These are phyloP conservation scores for Asarcornis scutulata DNA, from an alignment of 2,113 vertebrate species.

Conservation along the genomic window DNA sequence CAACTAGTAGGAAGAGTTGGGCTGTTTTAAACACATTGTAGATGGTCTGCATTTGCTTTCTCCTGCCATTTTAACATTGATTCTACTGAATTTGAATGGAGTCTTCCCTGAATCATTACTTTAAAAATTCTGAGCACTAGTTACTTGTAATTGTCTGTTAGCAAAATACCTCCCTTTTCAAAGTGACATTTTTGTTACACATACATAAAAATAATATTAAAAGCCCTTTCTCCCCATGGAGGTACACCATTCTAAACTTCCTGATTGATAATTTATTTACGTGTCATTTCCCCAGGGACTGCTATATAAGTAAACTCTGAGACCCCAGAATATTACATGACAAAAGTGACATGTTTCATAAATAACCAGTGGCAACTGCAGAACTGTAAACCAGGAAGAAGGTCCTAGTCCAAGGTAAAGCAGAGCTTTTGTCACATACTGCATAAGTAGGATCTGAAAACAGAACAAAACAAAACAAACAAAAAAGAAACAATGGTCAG, in stretches of 20 bases:
- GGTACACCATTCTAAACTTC: not conserved
- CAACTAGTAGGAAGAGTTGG: not conserved
- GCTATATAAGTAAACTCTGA: not conserved
- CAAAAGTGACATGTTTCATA: not conserved
- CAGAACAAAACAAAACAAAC: not conserved
- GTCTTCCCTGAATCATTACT: not conserved
- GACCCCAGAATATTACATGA: not conserved
- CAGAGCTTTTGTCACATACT: not conserved
- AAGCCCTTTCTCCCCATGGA: not conserved
- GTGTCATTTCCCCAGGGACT: not conserved
- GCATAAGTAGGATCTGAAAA: not conserved
- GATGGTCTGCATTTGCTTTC: not conserved
- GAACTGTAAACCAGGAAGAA: not conserved
- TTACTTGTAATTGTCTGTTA: not conserved
- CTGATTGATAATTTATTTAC: not conserved
- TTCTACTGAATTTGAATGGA: not conserved
- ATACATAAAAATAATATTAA: not conserved
- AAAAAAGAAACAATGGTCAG: not conserved
- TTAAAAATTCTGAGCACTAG: not conserved
- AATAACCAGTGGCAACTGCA: accelerated
- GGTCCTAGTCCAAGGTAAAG: not conserved
- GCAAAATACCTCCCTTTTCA: not conserved
- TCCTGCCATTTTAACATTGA: not conserved
- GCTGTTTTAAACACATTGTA: not conserved
- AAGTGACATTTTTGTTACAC: not conserved